Conservation (phyloP, 2,797 vertebrate species). For the Enteromius mattozi region DNA sequence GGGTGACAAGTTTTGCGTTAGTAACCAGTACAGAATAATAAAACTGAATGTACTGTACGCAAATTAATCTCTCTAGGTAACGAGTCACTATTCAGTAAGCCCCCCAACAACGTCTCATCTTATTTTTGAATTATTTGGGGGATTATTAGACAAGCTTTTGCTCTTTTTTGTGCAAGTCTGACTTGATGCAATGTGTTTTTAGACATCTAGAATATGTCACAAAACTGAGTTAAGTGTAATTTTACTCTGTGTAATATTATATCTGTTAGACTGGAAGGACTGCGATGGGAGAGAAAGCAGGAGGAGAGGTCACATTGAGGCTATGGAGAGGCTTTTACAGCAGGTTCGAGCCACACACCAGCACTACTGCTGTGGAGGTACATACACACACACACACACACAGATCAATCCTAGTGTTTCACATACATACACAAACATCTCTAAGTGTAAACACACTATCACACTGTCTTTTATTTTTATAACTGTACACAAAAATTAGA, state of each 20-base stretch:
- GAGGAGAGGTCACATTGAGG: slow-evolving; percentile 88
- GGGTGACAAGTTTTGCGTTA: slow-evolving; percentile 34
- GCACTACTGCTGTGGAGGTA: slow-evolving; percentile 84
- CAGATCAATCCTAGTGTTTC: not conserved
- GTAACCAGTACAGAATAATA: slow-evolving; percentile 27
- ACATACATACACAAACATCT: not conserved
- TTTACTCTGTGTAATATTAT: slow-evolving; percentile 62
- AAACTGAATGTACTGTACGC: not conserved
- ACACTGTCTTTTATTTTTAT: not conserved
- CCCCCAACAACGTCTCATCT: not conserved
- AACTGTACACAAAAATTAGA: not conserved
- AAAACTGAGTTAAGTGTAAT: slow-evolving; percentile 46
- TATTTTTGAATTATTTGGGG: not conserved
- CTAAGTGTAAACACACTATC: not conserved
- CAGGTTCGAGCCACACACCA: slow-evolving; percentile 93
- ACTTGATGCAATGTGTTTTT: not conserved
- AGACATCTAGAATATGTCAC: not conserved
- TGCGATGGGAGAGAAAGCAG: slow-evolving; percentile 85
- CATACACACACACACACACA: slow-evolving; percentile 36
- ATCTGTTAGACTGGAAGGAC: slow-evolving; percentile 92
- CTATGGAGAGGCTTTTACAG: slow-evolving; percentile 92
- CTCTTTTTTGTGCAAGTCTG: not conserved
- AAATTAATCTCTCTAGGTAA: too few relatives aligned
- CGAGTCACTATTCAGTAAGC: not conserved
- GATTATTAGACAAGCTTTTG: not conserved